A percentile compares a stretch with the other conserved stretches of the same genome.
Conservation (phyloP, 2,113 vertebrate species). For the Sakesphorus luctuosus region DNA sequence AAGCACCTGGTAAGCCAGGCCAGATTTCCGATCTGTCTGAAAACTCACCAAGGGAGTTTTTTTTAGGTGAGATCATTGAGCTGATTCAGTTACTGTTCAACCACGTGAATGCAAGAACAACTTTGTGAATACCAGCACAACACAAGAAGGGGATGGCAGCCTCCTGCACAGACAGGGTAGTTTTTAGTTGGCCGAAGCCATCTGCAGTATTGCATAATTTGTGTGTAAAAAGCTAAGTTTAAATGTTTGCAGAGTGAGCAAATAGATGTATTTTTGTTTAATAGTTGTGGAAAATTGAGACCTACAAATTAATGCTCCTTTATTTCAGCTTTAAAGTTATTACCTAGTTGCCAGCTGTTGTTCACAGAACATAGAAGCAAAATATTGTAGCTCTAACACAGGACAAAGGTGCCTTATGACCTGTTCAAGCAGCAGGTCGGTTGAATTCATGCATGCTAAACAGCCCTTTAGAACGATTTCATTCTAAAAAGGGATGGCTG, state of each 20-base stretch:
- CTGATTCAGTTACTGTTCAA: conserved; percentile 4
- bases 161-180: background rate
- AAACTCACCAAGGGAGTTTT: background rate
- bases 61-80: background rate
- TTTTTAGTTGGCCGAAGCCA: background rate
- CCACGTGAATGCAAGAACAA: background rate
- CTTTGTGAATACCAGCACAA: accelerated
- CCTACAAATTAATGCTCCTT: background rate
- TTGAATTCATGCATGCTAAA: background rate
- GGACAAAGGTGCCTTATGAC: background rate
- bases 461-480: background rate
- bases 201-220: background rate
- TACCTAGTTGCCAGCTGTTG: background rate
- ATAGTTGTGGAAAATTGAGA: background rate
- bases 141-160: background rate
- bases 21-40: background rate
- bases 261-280: background rate
- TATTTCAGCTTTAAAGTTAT: background rate
- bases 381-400: background rate
- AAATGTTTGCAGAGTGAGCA: background rate
- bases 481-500: background rate
- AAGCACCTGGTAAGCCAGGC: background rate
- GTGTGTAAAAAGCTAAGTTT: background rate
- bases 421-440: background rate
- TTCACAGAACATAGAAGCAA: background rate